Evolutionary conservation across 2,888 invertebrate genomes (phyloP).

Genomic region (Myopa testacea): DNA sequence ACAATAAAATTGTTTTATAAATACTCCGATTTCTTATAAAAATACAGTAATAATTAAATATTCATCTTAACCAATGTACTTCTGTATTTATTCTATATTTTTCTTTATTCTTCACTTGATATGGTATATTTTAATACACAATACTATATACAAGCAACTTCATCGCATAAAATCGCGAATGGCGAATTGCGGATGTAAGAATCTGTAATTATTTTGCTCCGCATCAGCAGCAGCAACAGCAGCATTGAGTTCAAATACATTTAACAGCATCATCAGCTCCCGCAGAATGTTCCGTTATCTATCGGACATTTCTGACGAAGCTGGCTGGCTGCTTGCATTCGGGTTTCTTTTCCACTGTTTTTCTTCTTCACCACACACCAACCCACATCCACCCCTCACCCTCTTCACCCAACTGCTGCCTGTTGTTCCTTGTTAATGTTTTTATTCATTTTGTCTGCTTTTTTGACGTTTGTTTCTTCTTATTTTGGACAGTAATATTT

Average conservation of each 20-base stretch:
- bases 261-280: constrained; percentile 1
- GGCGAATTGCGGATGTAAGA: constrained; percentile 29
- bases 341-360: background rate
- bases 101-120: too few relatives aligned
- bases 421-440: constrained; percentile 6
- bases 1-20: too few relatives aligned
- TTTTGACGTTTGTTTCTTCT: background rate
- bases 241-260: background rate
- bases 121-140: too few relatives aligned
- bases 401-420: background rate
- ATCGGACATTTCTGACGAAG: constrained; percentile 25
- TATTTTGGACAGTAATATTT: background rate
- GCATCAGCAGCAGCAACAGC: background rate
- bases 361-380: background rate
- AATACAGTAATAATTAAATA: too few relatives aligned
- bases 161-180: constrained; percentile 18
- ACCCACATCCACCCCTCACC: too few relatives aligned
- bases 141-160: too few relatives aligned
- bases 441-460: background rate
- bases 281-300: constrained; percentile 35
- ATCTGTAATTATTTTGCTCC: background rate
- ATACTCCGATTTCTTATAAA: too few relatives aligned
- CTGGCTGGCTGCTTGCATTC: background rate
- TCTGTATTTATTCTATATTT: too few relatives aligned
- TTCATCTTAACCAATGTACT: too few relatives aligned